Conservation (phyloP, 2,113 vertebrate species). For the Columbina picui region DNA sequence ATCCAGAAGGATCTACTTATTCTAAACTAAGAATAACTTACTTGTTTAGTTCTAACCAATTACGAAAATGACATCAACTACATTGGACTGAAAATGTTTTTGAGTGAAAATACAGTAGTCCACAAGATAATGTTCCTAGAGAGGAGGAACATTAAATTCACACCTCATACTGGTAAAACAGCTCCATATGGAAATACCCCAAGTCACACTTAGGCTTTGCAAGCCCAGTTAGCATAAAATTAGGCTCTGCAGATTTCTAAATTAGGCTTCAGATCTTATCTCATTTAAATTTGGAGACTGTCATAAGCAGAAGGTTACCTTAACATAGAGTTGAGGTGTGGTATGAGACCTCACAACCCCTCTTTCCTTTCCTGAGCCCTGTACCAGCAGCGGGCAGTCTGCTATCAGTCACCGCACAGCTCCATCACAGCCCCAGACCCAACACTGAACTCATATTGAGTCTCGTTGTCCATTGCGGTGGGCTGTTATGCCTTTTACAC, state of each 20-base stretch:
- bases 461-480: accelerated
- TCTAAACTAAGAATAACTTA: not conserved
- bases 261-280: not conserved
- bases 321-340: accelerated
- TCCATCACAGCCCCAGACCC: not conserved
- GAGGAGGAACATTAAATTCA: constrained; percentile 9
- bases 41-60: not conserved
- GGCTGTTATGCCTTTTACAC: not conserved
- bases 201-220: not conserved
- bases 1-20: not conserved
- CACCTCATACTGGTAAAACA: not conserved
- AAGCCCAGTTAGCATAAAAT: not conserved
- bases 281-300: not conserved
- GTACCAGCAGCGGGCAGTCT: not conserved
- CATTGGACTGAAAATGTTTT: not conserved
- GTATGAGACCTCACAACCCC: accelerated
- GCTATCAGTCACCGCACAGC: accelerated
- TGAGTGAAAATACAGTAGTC: not conserved
- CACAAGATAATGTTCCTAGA: not conserved
- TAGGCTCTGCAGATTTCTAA: not conserved
- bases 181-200: constrained; percentile 35
- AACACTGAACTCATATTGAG: accelerated
- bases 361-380: not conserved
- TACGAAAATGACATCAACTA: not conserved
- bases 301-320: not conserved